These are phyloP conservation scores for Drosophila nr. perissopoda DNA, from an alignment of 2,888 invertebrate species.

Conservation along the genomic window DNA sequence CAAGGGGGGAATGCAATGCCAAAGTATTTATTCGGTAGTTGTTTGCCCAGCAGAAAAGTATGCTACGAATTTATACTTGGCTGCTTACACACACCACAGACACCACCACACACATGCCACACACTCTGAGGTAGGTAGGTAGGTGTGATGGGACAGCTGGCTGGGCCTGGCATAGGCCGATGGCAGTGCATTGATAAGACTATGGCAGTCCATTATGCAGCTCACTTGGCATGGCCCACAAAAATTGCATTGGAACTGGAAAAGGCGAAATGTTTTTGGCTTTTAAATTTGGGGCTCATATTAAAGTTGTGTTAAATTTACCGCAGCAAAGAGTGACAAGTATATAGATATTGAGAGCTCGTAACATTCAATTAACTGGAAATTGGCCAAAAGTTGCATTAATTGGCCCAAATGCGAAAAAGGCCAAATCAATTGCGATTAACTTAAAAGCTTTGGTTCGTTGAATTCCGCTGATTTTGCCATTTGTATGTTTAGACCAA, in stretches of 20 bases:
- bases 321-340: not conserved
- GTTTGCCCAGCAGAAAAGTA: conserved; percentile 53
- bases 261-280: conserved; percentile 18
- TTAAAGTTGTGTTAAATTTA: conserved; percentile 23
- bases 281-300: not conserved
- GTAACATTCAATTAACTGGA: conserved; percentile 43
- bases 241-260: conserved; percentile 51
- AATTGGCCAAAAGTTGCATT: conserved; percentile 25
- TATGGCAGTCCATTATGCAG: conserved; percentile 73
- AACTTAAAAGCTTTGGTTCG: conserved; percentile 45
- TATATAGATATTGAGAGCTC: not conserved
- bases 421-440: conserved; percentile 37
- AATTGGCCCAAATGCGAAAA: conserved; percentile 16
- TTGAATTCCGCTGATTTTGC: conserved; percentile 49
- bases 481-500: conserved; percentile 39
- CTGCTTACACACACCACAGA: conserved; percentile 18
- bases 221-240: conserved; percentile 64
- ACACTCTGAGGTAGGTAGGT: conserved; percentile 8
- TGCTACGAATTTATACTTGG: conserved; percentile 60
- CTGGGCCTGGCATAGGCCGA: conserved; percentile 40
- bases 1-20: conserved; percentile 32
- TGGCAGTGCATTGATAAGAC: conserved; percentile 69
- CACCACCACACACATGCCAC: conserved; percentile 2
- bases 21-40: conserved; percentile 44
- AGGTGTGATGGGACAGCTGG: conserved; percentile 13